A percentile compares a stretch with the other conserved stretches of the same genome.
Evolutionary conservation across 2,888 invertebrate species (phyloP).

Genomic region (Temnothorax unifasciatus): DNA sequence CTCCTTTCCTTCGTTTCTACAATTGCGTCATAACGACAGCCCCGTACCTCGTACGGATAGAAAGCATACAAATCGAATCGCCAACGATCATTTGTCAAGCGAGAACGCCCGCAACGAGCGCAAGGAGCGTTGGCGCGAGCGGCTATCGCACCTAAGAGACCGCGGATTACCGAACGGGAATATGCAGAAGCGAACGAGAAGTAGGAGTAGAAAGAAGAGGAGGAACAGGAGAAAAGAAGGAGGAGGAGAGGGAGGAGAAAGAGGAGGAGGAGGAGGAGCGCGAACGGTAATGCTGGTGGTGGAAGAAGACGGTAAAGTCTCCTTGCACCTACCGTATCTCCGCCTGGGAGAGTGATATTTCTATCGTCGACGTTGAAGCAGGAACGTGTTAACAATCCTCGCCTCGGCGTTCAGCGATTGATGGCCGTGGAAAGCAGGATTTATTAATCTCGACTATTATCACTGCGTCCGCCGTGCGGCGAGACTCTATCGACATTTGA

Average conservation of each 20-base stretch:
- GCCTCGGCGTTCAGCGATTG: conserved; percentile 78
- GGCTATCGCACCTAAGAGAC: conserved; percentile 67
- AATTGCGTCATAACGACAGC: conserved; percentile 71
- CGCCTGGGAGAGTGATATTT: conserved; percentile 80
- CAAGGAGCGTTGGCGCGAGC: conserved; percentile 59
- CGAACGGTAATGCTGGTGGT: conserved; percentile 11
- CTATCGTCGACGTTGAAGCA: conserved; percentile 74
- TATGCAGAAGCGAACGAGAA: conserved; percentile 32
- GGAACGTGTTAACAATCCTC: conserved; percentile 80
- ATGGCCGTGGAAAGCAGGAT: conserved; percentile 81
- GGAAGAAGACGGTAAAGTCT: conserved; percentile 51
- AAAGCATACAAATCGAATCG: conserved; percentile 79
- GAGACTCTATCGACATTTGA: conserved; percentile 75
- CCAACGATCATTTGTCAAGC: conserved; percentile 79
- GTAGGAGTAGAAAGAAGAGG: conserved; percentile 12
- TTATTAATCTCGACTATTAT: conserved; percentile 81
- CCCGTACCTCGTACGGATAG: conserved; percentile 64
- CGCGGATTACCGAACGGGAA: conserved; percentile 68
- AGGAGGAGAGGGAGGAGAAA: conserved; percentile 10
- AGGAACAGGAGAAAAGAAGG: conserved; percentile 19
- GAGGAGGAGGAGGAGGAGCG: conserved; percentile 30
- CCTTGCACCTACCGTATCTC: conserved; percentile 73
- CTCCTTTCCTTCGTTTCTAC: conserved; percentile 71
- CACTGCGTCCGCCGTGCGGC: conserved; percentile 68
- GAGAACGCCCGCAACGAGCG: conserved; percentile 65